Evolutionary conservation across 2,888 invertebrate species (phyloP).

Genomic region (Didymodactylos carnosus): DNA sequence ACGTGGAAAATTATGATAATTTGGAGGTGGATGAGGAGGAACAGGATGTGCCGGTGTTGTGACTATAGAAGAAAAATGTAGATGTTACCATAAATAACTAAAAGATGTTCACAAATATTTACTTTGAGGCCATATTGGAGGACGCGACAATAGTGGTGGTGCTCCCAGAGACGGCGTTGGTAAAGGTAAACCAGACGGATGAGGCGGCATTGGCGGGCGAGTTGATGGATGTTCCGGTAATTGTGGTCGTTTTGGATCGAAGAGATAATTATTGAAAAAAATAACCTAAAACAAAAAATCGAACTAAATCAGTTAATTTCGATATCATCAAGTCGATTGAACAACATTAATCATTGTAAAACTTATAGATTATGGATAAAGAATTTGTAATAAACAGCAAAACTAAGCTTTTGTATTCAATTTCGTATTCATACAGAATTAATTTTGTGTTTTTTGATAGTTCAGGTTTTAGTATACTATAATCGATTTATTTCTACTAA

Average conservation of each 20-base stretch:
- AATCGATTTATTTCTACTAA: too few relatives aligned
- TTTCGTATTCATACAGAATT: not conserved
- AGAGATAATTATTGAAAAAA: constrained; percentile 84
- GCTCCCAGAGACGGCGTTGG: constrained; percentile 39
- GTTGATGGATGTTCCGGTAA: constrained; percentile 49
- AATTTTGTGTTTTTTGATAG: not conserved
- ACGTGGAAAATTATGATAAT: not conserved
- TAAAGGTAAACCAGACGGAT: not conserved
- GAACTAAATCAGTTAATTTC: not conserved
- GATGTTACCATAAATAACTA: not conserved
- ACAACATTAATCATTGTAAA: too few relatives aligned
- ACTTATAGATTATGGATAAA: too few relatives aligned
- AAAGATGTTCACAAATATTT: not conserved
- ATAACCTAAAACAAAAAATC: constrained; percentile 43
- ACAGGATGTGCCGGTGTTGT: not conserved
- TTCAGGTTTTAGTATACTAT: too few relatives aligned
- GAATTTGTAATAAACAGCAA: too few relatives aligned
- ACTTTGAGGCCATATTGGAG: constrained; percentile 25
- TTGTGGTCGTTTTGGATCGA: constrained; percentile 79
- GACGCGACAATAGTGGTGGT: constrained; percentile 34
- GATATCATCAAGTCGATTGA: not conserved
- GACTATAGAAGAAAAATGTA: not conserved
- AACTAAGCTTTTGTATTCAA: too few relatives aligned
- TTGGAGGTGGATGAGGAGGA: not conserved
- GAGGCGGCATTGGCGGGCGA: constrained; percentile 32